Conservation (phyloP, 2,888 invertebrate genomes). For the Agelastica alni region DNA sequence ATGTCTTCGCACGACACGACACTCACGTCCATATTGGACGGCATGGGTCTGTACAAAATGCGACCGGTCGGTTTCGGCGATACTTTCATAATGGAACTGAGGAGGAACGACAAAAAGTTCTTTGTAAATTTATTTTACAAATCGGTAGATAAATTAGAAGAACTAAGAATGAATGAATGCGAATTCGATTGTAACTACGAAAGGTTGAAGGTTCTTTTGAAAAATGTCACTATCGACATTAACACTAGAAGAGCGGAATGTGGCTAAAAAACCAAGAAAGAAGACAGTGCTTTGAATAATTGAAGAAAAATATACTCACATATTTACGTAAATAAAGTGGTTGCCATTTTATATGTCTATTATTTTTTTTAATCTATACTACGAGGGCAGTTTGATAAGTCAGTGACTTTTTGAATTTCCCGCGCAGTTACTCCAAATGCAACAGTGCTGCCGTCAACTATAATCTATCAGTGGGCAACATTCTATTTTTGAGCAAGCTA, state of each 20-base stretch:
- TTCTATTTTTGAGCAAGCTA: no score
- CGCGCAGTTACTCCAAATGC: no score
- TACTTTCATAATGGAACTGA: constrained; percentile 25
- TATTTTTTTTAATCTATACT: no score
- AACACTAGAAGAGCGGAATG: constrained; percentile 5
- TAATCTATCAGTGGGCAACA: no score
- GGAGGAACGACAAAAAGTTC: background rate
- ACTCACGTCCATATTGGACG: constrained; percentile 69
- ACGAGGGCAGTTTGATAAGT: no score
- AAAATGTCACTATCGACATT: background rate
- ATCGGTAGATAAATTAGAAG: constrained; percentile 11
- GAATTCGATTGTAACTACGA: background rate
- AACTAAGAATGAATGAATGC: background rate
- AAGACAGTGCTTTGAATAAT: no score
- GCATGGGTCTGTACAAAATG: constrained; percentile 65
- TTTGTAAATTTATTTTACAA: constrained; percentile 27
- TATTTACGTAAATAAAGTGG: no score
- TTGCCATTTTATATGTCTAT: no score
- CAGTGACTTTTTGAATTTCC: no score
- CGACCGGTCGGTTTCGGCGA: constrained; percentile 25
- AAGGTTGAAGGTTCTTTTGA: background rate
- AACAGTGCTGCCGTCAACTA: no score
- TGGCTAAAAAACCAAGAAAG: background rate
- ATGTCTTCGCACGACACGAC: constrained; percentile 81
- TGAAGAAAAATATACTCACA: no score